Percentiles rank a stretch among this genome's conserved stretches.
Conservation (phyloP, 30 jellyfish, hydroid and myxozoan species). For the Turritopsis dohrnii region DNA sequence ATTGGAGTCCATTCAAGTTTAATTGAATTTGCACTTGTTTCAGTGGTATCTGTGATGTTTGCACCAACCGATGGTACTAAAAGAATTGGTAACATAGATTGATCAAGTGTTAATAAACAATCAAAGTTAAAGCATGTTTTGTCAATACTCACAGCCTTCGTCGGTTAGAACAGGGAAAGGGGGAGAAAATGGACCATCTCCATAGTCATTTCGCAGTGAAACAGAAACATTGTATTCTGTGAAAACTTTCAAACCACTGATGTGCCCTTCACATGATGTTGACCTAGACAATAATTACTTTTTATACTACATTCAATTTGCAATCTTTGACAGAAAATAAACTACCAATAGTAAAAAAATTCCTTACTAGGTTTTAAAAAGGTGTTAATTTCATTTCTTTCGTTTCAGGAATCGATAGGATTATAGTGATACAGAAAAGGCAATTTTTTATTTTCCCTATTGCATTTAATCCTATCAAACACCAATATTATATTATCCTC, state of each 20-base stretch:
- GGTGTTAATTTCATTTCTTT: no score
- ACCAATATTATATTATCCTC: no score
- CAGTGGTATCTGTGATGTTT: neutral
- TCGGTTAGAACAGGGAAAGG: neutral
- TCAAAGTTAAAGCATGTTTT: neutral
- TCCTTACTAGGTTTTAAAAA: no score
- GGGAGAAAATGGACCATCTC: neutral
- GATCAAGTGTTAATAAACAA: no score
- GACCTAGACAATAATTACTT: no score
- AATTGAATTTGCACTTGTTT: neutral
- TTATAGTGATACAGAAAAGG: no score
- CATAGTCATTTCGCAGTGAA: neutral
- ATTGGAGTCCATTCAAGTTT: neutral
- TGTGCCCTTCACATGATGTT: neutral
- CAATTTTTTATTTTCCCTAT: no score
- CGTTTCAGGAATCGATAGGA: no score
- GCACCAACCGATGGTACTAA: neutral
- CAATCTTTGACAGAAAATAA: no score
- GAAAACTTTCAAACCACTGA: neutral
- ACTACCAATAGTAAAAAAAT: no score
- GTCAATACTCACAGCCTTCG: neutral
- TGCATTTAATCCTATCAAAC: no score
- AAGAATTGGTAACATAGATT: neutral
- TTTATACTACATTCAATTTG: no score
- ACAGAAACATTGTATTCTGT: neutral